A percentile compares a stretch with the other conserved stretches of the same genome.
phyloP scores from a whole-genome alignment of 2,113 vertebrate species.

The Rousettus leschenaultii region DNA sequence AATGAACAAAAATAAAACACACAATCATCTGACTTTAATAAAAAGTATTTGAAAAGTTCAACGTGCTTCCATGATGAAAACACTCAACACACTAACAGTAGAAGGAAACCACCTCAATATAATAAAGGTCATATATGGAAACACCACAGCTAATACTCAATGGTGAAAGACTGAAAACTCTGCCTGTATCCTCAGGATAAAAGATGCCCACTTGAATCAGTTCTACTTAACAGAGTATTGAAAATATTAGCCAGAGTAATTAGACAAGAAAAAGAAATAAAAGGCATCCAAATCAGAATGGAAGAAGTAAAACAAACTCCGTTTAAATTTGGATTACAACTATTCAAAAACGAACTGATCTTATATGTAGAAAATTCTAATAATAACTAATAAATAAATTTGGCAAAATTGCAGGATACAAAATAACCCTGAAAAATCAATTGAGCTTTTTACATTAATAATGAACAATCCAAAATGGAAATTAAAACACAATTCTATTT shows the following conservation, averaged over 20 bases:
- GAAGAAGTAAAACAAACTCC: background rate
- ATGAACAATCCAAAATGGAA: background rate
- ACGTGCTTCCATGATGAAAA: background rate
- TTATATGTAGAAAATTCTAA: background rate
- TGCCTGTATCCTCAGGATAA: background rate
- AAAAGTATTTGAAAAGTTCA: background rate
- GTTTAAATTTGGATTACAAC: no score
- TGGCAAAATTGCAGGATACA: background rate
- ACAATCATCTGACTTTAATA: background rate
- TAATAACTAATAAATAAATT: slow-evolving; percentile 23
- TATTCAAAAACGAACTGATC: background rate
- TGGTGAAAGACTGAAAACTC: background rate
- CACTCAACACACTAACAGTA: background rate
- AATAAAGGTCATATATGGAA: background rate
- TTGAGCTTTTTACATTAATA: background rate
- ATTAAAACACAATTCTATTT: background rate
- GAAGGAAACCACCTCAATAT: background rate
- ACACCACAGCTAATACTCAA: background rate
- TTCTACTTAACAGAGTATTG: background rate
- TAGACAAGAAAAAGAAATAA: background rate
- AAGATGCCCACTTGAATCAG: background rate
- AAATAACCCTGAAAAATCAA: background rate
- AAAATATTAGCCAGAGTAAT: background rate
- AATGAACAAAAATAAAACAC: background rate
- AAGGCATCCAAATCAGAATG: background rate